Base-by-base conservation (phyloP, 2,113 vertebrate species). In the Campylomormyrus tamandua region DNA sequence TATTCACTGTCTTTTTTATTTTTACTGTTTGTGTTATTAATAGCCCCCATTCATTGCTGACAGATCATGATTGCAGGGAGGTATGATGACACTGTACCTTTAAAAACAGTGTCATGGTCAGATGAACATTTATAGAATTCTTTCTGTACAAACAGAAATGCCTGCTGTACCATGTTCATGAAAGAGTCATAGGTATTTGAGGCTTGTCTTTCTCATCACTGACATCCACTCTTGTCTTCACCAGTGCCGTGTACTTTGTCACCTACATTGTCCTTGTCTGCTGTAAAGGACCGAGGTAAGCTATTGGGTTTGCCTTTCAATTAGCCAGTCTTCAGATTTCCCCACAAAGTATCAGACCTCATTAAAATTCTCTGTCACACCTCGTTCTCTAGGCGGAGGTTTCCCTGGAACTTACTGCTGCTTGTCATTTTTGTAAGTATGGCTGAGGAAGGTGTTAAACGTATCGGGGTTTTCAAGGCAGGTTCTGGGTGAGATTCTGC, bases 321-420 rank as follows among this genome's bases (percentile, higher is more conserved):
- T 1, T 11, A 46, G 17, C n/a, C 10, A 11, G 42, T 10, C 10
- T 88, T 17, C 35, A n/a, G 21, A 85, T 45, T 46, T 24, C 46
- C 39, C 83, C 46, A n/a, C 39, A 84, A 46, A 84, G 21, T 39
- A 48, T 15, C 42, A 11, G 21, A 24, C 19, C 39, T 48, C 21
- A 24, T 13, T 35, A 58, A 48, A 88, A 88, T 70, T 2, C 42
- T 35, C 13, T 46, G 87, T 2, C 49, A 80, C 90, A 9, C 24
- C n/a, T 80, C 5, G 31, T 80, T 42, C 89, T 91, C 90, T 92
- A 99, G 98, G 97, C 97, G 98, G 93, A 97, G 96, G 35, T 98
- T 97, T 91, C 98, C 98, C 15, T 97, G 97, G 96, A 99, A 99
- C 93, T 89, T 99, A 89, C 95, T 99, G 89, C 94, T 99, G 91